Evolutionary conservation across 1,140 invertebrate genomes (phyloP), one percentile per base, ranked within the genome.

Genomic region (Lordiphosa mommai): DNA sequence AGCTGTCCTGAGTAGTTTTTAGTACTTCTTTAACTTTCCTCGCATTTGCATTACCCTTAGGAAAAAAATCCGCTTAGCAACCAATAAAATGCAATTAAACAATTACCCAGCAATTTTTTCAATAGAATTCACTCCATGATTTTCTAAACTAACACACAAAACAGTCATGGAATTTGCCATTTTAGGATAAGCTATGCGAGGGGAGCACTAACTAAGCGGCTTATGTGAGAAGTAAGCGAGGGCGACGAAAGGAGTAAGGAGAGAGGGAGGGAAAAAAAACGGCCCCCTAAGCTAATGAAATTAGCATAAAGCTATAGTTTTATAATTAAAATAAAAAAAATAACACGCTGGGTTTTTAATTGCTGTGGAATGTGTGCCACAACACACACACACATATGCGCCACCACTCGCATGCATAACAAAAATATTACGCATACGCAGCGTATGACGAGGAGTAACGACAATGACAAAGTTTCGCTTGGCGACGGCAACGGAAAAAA

Each of bases 321-420:
- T 69, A 55, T 65, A 74, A 74, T 74, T 74, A 69, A 74, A 74
- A 74, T 74, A 69, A 61, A 69, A 74, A 68, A 65, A 59, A 51
- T 38, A 52, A 51, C 53, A 69, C 41, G 48, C 53, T 40, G 14
- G 30, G 29, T 36, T 64, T 74, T 74, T 76, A 76, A 71, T 76
- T 76, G 72, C 66, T 47, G 33, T 20, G 36, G 20, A 76, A 76
- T 70, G 66, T 76, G 66, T 52, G 44, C 43, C 27, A 44, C 32
- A 56, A 46, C 30, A 29, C 40, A 44, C 23, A 58, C 20, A 40
- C 34, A 33, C 32, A 53, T 63, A 73, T 37, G 51, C 29, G 36
- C 43, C 32, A 20, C 40, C 48, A 55, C 38, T 40, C 69, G 71
- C 59, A 74, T 74, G 60, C 71, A 74, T 74, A 74, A 74, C 71